Percentiles rank a stretch among this genome's conserved stretches.
Conservation (phyloP, 1,140 invertebrate genomes). For the Rhynchophorus ferrugineus region DNA sequence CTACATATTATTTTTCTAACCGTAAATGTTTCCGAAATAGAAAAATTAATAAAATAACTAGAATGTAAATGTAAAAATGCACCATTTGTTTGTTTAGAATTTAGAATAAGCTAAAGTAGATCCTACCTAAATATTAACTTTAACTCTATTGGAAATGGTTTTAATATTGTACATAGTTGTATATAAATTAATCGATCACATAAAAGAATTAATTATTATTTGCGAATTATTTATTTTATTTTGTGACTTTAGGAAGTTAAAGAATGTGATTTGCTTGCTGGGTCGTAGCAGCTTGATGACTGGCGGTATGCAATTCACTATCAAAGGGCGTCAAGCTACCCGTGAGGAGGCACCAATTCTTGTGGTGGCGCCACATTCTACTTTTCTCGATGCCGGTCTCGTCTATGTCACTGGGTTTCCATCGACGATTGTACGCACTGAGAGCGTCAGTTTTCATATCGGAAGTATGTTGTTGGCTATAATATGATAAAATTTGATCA, state of each 20-base stretch:
- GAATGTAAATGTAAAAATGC: no score
- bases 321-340: slow-evolving; percentile 66
- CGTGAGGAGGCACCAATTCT: slow-evolving; percentile 72
- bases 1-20: no score
- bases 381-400: slow-evolving; percentile 77
- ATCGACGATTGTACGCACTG: slow-evolving; percentile 69
- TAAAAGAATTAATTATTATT: not conserved
- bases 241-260: slow-evolving; percentile 43
- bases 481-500: slow-evolving; percentile 15
- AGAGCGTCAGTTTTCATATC: slow-evolving; percentile 68
- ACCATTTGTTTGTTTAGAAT: no score
- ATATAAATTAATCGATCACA: not conserved
- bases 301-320: slow-evolving; percentile 69
- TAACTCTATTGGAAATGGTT: not conserved
- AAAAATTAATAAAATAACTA: no score
- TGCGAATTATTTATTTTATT: not conserved
- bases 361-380: slow-evolving; percentile 79
- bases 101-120: no score
- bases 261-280: slow-evolving; percentile 60
- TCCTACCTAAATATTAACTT: no score
- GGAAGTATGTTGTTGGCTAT: slow-evolving; percentile 63
- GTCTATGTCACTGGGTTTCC: slow-evolving; percentile 71
- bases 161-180: not conserved
- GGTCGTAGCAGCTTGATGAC: slow-evolving; percentile 63
- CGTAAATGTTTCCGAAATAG: no score